phyloP scores from a whole-genome alignment of 1,140 invertebrate genomes.

The Drosophila lowei region DNA sequence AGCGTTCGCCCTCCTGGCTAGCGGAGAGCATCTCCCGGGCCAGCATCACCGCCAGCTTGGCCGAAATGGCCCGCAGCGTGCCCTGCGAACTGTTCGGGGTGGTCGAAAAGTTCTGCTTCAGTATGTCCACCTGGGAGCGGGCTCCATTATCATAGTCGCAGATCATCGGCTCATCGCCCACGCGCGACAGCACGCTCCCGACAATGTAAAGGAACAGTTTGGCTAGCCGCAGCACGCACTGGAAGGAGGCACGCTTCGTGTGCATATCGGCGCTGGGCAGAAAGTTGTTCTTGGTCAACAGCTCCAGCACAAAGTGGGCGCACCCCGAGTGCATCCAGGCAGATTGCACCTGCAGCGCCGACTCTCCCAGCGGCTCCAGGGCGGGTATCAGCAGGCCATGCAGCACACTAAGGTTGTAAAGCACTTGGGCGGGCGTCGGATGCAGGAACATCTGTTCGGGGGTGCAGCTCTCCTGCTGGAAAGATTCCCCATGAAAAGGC shows the following conservation, averaged over 20 bases:
- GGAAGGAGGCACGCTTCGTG: constrained; percentile 92
- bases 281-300: constrained; percentile 95
- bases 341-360: constrained; percentile 93
- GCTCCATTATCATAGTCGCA: constrained; percentile 70
- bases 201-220: constrained; percentile 95
- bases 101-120: constrained; percentile 83
- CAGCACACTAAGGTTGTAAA: constrained; percentile 91
- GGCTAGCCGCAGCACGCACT: constrained; percentile 93
- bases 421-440: constrained; percentile 89
- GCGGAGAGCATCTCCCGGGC: constrained; percentile 85
- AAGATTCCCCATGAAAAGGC: not conserved
- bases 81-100: constrained; percentile 85
- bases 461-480: constrained; percentile 82
- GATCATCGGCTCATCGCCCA: constrained; percentile 78
- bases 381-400: constrained; percentile 97
- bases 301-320: constrained; percentile 91
- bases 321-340: constrained; percentile 90
- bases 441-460: constrained; percentile 90
- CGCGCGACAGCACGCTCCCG: constrained; percentile 86
- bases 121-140: constrained; percentile 81
- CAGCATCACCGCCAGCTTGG: constrained; percentile 88
- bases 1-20: constrained; percentile 84
- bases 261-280: constrained; percentile 91
- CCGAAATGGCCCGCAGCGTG: constrained; percentile 88
- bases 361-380: constrained; percentile 91